These are phyloP conservation scores for Orthosia cruda DNA, from an alignment of 2,888 invertebrate species.

Conservation along the genomic window DNA sequence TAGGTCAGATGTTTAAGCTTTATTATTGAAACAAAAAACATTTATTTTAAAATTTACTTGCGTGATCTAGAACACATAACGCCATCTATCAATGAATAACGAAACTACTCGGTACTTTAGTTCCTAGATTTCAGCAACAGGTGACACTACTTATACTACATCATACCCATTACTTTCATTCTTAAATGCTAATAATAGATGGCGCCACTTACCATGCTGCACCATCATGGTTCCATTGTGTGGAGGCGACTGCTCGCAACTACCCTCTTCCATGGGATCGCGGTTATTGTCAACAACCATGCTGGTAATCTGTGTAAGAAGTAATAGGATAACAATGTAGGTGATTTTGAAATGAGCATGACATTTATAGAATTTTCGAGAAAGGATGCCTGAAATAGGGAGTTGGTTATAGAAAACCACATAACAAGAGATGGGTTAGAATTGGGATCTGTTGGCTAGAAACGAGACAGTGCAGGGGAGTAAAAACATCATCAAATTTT, in stretches of 20 bases:
- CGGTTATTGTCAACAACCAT: constrained; percentile 86
- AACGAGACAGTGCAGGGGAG: background rate
- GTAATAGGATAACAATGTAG: constrained; percentile 18
- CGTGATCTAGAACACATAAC: background rate
- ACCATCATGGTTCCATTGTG: constrained; percentile 79
- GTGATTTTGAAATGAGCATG: background rate
- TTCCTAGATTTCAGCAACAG: constrained; percentile 28
- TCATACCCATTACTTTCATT: background rate
- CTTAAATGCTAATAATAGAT: constrained; percentile 24
- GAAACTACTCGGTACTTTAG: background rate
- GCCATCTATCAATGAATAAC: constrained; percentile 9
- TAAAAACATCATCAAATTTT: too few relatives aligned
- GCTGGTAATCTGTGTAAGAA: constrained; percentile 80
- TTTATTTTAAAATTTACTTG: background rate
- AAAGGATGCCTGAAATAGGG: background rate
- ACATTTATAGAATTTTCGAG: too few relatives aligned
- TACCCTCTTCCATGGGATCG: constrained; percentile 83
- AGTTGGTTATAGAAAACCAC: background rate
- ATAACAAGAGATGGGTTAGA: too few relatives aligned
- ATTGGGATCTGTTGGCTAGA: background rate
- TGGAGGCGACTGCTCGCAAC: constrained; percentile 82
- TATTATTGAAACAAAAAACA: too few relatives aligned
- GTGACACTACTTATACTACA: background rate
- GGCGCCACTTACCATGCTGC: constrained; percentile 80
- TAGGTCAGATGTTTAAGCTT: too few relatives aligned